Conservation (phyloP, 1,140 invertebrate species). For the Magallana ariakensis region DNA sequence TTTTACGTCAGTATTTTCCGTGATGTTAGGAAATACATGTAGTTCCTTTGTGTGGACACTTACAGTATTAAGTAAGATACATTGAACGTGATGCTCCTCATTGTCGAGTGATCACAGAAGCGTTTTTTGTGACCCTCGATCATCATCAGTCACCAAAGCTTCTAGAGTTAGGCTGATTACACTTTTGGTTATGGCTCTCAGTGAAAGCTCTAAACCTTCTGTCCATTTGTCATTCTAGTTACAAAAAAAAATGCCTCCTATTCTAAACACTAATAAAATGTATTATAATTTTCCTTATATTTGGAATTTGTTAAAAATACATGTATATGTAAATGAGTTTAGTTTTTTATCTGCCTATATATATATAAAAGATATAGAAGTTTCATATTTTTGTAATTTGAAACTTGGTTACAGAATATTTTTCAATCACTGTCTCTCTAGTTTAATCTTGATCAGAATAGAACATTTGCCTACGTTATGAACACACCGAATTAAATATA, state of each 20-base stretch:
- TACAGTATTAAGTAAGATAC: conserved; percentile 17
- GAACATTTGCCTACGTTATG: background rate
- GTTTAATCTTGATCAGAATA: too few relatives aligned
- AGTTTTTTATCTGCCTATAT: too few relatives aligned
- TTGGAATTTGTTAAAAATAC: too few relatives aligned
- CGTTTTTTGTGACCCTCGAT: background rate
- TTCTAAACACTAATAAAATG: too few relatives aligned
- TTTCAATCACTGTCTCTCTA: too few relatives aligned
- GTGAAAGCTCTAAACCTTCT: background rate
- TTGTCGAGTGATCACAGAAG: background rate
- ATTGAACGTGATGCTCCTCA: background rate
- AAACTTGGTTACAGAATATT: too few relatives aligned
- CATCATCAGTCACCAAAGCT: conserved; percentile 21
- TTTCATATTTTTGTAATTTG: too few relatives aligned
- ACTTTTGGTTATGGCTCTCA: background rate
- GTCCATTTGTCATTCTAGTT: background rate
- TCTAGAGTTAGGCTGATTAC: background rate
- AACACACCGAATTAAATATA: background rate
- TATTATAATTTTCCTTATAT: too few relatives aligned
- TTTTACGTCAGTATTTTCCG: background rate
- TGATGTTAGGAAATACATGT: background rate
- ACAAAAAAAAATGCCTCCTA: background rate
- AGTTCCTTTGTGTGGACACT: background rate
- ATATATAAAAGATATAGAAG: too few relatives aligned
- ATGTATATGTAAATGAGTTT: too few relatives aligned